phyloP scores from a whole-genome alignment of 2,888 invertebrate genomes.

The Pollenia amentaria region DNA sequence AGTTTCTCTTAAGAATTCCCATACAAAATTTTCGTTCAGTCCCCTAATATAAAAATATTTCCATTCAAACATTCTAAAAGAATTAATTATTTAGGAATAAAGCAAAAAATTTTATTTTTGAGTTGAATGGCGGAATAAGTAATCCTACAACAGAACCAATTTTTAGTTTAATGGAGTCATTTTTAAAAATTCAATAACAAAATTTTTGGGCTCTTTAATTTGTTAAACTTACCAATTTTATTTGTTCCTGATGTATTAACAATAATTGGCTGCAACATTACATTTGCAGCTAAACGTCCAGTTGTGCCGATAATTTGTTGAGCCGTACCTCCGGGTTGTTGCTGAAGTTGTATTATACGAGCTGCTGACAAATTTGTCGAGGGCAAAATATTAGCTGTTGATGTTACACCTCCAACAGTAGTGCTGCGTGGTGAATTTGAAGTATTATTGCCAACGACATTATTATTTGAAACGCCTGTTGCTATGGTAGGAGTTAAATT shows the following conservation, averaged over 20 bases:
- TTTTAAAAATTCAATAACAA: neutral
- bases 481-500: constrained; percentile 80
- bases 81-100: too few relatives aligned
- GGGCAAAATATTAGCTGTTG: constrained; percentile 79
- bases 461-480: constrained; percentile 75
- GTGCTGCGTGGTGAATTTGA: constrained; percentile 75
- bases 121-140: too few relatives aligned
- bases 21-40: too few relatives aligned
- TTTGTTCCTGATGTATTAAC: constrained; percentile 81
- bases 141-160: too few relatives aligned
- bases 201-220: neutral
- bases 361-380: constrained; percentile 82
- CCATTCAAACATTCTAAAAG: too few relatives aligned
- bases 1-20: too few relatives aligned
- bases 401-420: constrained; percentile 74
- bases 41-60: too few relatives aligned
- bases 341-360: constrained; percentile 84
- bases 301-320: constrained; percentile 83
- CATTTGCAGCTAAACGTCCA: constrained; percentile 82
- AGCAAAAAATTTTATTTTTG: too few relatives aligned
- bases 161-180: too few relatives aligned
- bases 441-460: constrained; percentile 77
- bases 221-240: constrained; percentile 81
- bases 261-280: constrained; percentile 84
- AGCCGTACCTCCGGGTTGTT: constrained; percentile 80